phyloP scores from a whole-genome alignment of 2,888 invertebrate species.

The Nomada goodeniana region DNA sequence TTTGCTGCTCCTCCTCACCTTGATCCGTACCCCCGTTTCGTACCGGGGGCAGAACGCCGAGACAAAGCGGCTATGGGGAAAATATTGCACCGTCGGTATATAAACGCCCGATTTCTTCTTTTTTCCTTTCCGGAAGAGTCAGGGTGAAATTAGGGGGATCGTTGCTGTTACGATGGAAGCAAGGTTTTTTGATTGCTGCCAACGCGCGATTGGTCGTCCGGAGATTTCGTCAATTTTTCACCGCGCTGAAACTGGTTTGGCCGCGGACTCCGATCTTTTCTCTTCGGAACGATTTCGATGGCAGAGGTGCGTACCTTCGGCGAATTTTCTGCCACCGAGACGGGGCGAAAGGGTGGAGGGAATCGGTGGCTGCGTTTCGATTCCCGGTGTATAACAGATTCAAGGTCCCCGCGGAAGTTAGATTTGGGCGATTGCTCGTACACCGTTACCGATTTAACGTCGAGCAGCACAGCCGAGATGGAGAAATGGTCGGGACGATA shows the following conservation, averaged over 20 bases:
- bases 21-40: conserved; percentile 35
- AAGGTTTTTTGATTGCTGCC: neutral
- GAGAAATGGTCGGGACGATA: too few species aligned
- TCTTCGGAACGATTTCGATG: conserved; percentile 21
- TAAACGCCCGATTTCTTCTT: neutral
- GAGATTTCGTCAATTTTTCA: neutral
- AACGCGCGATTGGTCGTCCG: neutral
- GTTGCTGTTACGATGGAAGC: neutral
- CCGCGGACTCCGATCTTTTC: neutral
- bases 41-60: conserved; percentile 35
- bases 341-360: neutral
- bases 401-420: neutral
- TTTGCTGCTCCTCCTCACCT: conserved; percentile 22
- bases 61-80: conserved; percentile 54
- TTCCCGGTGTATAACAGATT: neutral
- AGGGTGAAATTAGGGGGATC: neutral
- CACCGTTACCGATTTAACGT: too few species aligned
- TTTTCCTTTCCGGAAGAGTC: neutral
- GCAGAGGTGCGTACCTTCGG: neutral
- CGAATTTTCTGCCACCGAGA: conserved; percentile 8
- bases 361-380: neutral
- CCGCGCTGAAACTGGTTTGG: conserved; percentile 9
- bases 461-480: too few species aligned
- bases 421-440: too few species aligned
- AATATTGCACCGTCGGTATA: neutral